Conservation (phyloP, 2,888 invertebrate species). For the Frankliniella fusca region DNA sequence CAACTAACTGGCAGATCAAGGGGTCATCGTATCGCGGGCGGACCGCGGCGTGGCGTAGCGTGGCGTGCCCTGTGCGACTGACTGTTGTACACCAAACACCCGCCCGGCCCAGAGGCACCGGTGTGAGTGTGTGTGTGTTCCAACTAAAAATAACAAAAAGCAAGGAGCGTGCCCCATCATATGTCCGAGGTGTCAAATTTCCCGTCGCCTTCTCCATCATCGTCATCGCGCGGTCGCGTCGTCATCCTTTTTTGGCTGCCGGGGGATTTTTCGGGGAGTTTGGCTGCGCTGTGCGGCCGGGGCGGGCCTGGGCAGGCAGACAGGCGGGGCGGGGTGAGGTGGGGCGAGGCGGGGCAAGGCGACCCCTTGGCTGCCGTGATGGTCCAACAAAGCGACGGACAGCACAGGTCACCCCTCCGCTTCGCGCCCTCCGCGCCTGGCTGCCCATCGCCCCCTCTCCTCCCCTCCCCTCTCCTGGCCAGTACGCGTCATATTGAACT, state of each 20-base stretch:
- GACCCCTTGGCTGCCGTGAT: background rate
- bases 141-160: background rate
- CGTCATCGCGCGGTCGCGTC: background rate
- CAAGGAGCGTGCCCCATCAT: background rate
- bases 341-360: no score
- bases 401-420: no score
- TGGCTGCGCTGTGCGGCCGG: no score
- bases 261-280: background rate
- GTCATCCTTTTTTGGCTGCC: background rate
- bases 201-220: background rate
- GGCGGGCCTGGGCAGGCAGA: no score
- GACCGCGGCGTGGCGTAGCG: no score
- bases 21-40: no score
- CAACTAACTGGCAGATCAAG: no score
- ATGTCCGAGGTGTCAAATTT: slow-evolving; percentile 1
- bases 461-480: no score
- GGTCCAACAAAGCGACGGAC: background rate
- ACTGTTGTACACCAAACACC: background rate
- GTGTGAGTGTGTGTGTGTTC: background rate
- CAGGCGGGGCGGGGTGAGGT: no score
- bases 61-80: background rate
- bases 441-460: no score
- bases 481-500: no score
- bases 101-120: background rate
- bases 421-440: no score